These are phyloP conservation scores for Hoplostethus mediterraneus DNA, from an alignment of 2,797 vertebrate species.

Conservation along the genomic window DNA sequence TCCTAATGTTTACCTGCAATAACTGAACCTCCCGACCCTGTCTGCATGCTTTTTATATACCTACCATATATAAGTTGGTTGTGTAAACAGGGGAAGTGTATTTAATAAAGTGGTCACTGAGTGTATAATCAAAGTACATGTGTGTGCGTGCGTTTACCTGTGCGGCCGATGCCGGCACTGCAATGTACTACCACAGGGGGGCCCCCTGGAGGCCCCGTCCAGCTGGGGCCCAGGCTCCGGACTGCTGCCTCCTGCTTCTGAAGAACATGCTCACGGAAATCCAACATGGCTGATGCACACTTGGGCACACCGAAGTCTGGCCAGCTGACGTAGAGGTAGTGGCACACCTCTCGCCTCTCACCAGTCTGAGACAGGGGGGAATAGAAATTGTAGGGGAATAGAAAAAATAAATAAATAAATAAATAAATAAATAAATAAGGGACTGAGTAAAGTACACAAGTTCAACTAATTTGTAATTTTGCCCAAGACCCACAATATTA, in stretches of 20 bases:
- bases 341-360: conserved; percentile 86
- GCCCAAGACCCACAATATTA: too few relatives aligned
- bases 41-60: background rate
- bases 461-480: too few relatives aligned
- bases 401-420: background rate
- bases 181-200: conserved; percentile 90
- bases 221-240: conserved; percentile 80
- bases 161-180: conserved; percentile 90
- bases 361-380: conserved; percentile 77
- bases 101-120: background rate
- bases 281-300: conserved; percentile 89
- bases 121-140: background rate
- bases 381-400: background rate
- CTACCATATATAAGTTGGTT: too few relatives aligned
- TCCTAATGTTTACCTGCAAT: background rate
- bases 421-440: background rate
- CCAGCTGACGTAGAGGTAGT: conserved; percentile 92
- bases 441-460: too few relatives aligned
- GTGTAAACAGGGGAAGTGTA: too few relatives aligned
- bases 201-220: conserved; percentile 85
- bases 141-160: conserved; percentile 77
- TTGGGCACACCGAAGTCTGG: conserved; percentile 92
- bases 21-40: background rate
- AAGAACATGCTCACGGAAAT: conserved; percentile 88
- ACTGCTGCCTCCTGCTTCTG: conserved; percentile 83